A percentile compares a stretch with the other conserved stretches of the same genome.
phyloP scores from a whole-genome alignment of 2,113 vertebrate species.

The Spea multiplicata region DNA sequence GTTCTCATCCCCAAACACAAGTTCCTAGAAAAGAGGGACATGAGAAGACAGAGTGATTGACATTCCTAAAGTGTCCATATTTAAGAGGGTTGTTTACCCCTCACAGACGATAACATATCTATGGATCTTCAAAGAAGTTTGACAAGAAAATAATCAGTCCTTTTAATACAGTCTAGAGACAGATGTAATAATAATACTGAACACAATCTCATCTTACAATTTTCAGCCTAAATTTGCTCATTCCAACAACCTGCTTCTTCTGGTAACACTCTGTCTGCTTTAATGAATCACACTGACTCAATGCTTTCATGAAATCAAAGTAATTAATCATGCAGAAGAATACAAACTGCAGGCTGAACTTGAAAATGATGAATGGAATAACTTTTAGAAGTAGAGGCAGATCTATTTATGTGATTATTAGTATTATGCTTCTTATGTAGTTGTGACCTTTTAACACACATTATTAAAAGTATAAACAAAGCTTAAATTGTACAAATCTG shows the following conservation, averaged over 20 bases:
- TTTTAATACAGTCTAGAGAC: too few relatives aligned
- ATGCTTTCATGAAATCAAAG: conserved; percentile 21
- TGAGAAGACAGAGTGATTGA: too few relatives aligned
- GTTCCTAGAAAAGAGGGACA: too few relatives aligned
- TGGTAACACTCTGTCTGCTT: background rate
- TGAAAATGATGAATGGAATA: conserved; percentile 16
- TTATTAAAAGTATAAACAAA: conserved; percentile 3
- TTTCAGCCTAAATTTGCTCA: background rate
- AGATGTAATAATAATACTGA: background rate
- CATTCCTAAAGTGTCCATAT: too few relatives aligned
- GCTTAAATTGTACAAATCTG: background rate
- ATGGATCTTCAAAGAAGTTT: too few relatives aligned
- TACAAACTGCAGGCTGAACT: background rate
- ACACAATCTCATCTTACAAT: background rate
- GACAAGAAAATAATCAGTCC: too few relatives aligned
- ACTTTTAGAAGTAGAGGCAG: background rate
- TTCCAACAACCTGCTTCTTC: background rate
- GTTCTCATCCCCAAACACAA: too few relatives aligned
- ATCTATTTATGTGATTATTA: conserved; percentile 9
- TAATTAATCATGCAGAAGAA: conserved; percentile 15
- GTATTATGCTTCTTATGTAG: conserved; percentile 16
- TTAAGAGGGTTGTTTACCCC: too few relatives aligned
- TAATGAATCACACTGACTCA: conserved; percentile 6
- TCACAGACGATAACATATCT: too few relatives aligned
- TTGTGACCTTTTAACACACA: background rate